Conservation (phyloP, 1,140 invertebrate species). For the Rhizoglyphus robini region DNA sequence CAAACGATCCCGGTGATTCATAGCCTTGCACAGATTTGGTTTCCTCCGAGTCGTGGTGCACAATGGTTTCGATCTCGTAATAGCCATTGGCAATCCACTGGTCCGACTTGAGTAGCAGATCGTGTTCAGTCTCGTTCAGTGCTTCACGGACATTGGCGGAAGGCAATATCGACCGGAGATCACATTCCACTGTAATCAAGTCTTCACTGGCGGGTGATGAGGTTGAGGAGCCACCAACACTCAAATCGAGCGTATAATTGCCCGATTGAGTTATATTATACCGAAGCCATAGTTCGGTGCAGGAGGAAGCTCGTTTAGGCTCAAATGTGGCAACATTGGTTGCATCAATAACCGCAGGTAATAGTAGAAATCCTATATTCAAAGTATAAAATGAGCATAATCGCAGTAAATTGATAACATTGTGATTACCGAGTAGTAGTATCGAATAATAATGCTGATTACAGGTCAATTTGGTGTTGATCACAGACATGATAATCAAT, state of each 20-base stretch:
- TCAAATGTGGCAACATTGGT: too few species aligned
- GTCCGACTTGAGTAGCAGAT: background rate
- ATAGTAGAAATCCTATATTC: too few species aligned
- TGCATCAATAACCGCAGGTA: too few species aligned
- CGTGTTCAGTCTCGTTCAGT: background rate
- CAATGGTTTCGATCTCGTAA: constrained; percentile 24
- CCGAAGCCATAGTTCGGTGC: constrained; percentile 11
- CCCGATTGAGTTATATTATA: constrained; percentile 13
- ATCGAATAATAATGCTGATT: too few species aligned
- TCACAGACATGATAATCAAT: too few species aligned
- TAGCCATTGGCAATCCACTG: background rate
- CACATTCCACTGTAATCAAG: constrained; percentile 10
- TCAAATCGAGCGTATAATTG: constrained; percentile 16
- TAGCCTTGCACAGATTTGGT: constrained; percentile 21
- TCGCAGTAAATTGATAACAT: too few species aligned
- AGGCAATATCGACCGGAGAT: background rate
- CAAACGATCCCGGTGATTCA: constrained; percentile 26
- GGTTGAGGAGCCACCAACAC: constrained; percentile 6
- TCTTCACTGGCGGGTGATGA: background rate
- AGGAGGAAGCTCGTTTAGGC: constrained; percentile 3
- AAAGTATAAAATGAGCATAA: too few species aligned
- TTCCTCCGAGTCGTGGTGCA: constrained; percentile 27
- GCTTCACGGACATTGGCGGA: background rate
- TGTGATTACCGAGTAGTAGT: too few species aligned
- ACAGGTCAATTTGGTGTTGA: too few species aligned